A percentile compares a stretch with the other conserved stretches of the same genome.
These are phyloP conservation scores for Phalanger gymnotis DNA, from an alignment of 2,797 vertebrate species.

Conservation along the genomic window DNA sequence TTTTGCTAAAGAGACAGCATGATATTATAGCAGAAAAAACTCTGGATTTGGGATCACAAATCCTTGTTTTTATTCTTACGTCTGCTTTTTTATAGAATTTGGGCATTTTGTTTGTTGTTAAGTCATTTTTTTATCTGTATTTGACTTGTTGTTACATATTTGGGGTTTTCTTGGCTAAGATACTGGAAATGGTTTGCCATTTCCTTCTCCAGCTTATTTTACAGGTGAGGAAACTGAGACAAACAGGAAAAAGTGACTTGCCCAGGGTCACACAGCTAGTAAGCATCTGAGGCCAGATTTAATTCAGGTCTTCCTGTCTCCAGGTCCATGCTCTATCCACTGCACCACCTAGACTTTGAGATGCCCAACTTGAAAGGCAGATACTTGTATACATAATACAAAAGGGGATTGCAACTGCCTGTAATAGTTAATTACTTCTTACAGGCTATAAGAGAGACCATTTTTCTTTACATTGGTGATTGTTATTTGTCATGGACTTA, in stretches of 20 bases:
- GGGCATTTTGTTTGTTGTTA: background rate
- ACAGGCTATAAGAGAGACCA: background rate
- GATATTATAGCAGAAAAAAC: too few species aligned
- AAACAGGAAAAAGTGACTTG: background rate
- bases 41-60: too few species aligned
- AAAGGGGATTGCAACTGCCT: background rate
- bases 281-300: background rate
- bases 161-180: background rate
- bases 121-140: background rate
- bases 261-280: background rate
- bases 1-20: too few species aligned
- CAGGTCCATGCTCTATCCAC: background rate
- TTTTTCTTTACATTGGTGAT: background rate
- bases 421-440: background rate
- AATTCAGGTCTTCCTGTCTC: background rate
- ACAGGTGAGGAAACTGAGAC: background rate
- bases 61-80: too few species aligned
- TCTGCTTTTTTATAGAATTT: background rate
- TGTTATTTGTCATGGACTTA: background rate
- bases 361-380: background rate
- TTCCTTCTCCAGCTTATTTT: background rate
- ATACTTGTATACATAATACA: background rate
- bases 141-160: background rate
- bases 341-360: background rate
- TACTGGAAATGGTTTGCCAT: background rate